phyloP scores from a whole-genome alignment of 1,140 invertebrate genomes.

The Zaprionus camerounensis region DNA sequence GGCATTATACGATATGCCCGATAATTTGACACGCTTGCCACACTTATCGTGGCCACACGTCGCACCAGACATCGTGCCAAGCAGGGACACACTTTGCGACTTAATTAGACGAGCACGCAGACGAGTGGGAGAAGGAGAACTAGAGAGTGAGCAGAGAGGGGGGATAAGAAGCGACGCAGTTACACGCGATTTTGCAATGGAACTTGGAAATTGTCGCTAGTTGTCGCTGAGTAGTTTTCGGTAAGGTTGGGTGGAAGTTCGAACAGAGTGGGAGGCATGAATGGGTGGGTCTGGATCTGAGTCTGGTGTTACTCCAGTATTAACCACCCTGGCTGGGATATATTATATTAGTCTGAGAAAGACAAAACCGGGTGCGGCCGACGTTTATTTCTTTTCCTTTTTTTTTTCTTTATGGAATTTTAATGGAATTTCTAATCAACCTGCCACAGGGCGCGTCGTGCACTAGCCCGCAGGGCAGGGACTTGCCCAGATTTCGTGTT shows the following conservation, averaged over 20 bases:
- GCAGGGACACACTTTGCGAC: slow-evolving; percentile 78
- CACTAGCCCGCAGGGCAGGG: slow-evolving; percentile 25
- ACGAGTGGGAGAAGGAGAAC: slow-evolving; percentile 35
- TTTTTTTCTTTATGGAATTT: slow-evolving; percentile 61
- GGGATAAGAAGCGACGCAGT: slow-evolving; percentile 13
- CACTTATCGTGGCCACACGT: slow-evolving; percentile 73
- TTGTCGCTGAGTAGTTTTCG: slow-evolving; percentile 21
- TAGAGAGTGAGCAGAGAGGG: neutral
- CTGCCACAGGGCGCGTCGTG: slow-evolving; percentile 58
- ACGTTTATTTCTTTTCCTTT: slow-evolving; percentile 52
- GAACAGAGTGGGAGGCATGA: neutral
- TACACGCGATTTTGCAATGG: slow-evolving; percentile 43
- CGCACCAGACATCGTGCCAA: slow-evolving; percentile 54
- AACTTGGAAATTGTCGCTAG: slow-evolving; percentile 47
- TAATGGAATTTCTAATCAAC: slow-evolving; percentile 82
- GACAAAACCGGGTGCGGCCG: slow-evolving; percentile 52
- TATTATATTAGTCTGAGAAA: slow-evolving; percentile 12
- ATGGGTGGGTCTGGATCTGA: neutral
- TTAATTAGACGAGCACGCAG: slow-evolving; percentile 70
- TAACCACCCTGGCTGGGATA: neutral
- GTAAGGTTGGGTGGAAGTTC: neutral
- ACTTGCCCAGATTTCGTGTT: slow-evolving; percentile 66
- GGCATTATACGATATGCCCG: slow-evolving; percentile 68
- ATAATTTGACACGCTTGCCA: slow-evolving; percentile 77
- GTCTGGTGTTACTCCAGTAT: slow-evolving; percentile 13